phyloP scores from a whole-genome alignment of 2,888 invertebrate species.

The Anoncus sp. region DNA sequence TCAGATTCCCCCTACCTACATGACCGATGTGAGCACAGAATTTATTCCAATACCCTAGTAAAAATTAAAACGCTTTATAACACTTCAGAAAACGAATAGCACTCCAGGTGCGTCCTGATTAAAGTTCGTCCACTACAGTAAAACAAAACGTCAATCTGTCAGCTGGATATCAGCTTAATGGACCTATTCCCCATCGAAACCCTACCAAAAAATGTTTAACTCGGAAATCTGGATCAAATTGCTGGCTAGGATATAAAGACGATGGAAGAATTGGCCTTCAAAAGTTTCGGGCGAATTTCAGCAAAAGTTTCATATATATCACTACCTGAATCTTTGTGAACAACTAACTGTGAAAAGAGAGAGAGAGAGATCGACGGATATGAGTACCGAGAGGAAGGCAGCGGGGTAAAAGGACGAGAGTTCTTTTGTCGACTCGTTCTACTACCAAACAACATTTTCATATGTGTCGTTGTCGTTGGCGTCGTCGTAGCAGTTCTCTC shows the following conservation, averaged over 20 bases:
- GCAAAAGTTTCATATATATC: neutral
- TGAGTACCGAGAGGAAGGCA: neutral
- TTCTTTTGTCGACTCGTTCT: conserved; percentile 21
- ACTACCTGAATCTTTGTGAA: conserved; percentile 8
- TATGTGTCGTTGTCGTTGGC: no score
- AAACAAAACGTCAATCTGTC: neutral
- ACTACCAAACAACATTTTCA: conserved; percentile 27
- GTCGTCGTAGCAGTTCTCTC: conserved; percentile 30
- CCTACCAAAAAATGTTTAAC: neutral
- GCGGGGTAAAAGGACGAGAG: conserved; percentile 6
- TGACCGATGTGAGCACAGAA: no score
- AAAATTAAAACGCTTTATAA: no score
- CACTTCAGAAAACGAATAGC: no score
- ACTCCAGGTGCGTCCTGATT: no score
- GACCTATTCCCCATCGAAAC: neutral
- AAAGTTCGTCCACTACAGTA: no score
- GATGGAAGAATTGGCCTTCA: neutral
- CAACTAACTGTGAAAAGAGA: conserved; percentile 5
- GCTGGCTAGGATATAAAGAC: neutral
- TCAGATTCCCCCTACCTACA: no score
- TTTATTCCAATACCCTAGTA: no score
- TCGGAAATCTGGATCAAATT: neutral
- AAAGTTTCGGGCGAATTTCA: conserved; percentile 16
- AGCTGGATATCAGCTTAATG: neutral
- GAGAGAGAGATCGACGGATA: neutral